Evolutionary conservation across 2,113 vertebrate species (phyloP).

Genomic region (Cryptotis parvus): DNA sequence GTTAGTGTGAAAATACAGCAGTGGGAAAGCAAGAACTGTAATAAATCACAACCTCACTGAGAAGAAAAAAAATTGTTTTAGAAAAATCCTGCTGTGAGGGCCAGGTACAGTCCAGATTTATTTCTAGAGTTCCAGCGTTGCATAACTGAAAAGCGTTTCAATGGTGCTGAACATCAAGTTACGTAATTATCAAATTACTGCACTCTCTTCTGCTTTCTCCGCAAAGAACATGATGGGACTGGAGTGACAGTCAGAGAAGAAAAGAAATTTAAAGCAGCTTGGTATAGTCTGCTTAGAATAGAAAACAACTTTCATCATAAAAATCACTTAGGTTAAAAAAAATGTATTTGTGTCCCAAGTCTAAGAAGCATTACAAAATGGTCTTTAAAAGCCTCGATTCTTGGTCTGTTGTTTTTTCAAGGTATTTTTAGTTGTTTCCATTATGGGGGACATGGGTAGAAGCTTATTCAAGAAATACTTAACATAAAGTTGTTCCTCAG

Average conservation of each 20-base stretch:
- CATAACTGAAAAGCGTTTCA: slow-evolving; percentile 70
- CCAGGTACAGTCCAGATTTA: slow-evolving; percentile 58
- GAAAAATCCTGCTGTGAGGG: neutral
- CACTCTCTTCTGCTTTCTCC: slow-evolving; percentile 56
- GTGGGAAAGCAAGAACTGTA: neutral
- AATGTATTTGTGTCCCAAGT: neutral
- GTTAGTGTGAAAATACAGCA: neutral
- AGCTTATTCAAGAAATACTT: neutral
- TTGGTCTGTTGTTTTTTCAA: slow-evolving; percentile 15
- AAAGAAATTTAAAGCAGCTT: neutral
- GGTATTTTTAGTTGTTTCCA: slow-evolving; percentile 29
- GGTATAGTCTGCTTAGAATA: neutral
- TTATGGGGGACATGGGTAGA: neutral
- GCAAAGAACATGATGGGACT: neutral
- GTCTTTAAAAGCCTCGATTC: slow-evolving; percentile 6
- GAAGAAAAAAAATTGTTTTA: neutral
- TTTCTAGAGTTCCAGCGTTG: slow-evolving; percentile 52
- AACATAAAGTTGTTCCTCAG: neutral
- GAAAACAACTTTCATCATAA: slow-evolving; percentile 14
- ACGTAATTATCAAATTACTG: slow-evolving; percentile 56
- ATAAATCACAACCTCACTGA: slow-evolving; percentile 47
- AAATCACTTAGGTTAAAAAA: neutral
- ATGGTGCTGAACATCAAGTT: slow-evolving; percentile 39
- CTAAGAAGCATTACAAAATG: slow-evolving; percentile 9
- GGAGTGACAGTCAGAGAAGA: neutral